Evolutionary conservation across 1,140 invertebrate genomes (phyloP), one percentile per base, ranked within the genome.

Genomic region (Drosophila melanica): DNA sequence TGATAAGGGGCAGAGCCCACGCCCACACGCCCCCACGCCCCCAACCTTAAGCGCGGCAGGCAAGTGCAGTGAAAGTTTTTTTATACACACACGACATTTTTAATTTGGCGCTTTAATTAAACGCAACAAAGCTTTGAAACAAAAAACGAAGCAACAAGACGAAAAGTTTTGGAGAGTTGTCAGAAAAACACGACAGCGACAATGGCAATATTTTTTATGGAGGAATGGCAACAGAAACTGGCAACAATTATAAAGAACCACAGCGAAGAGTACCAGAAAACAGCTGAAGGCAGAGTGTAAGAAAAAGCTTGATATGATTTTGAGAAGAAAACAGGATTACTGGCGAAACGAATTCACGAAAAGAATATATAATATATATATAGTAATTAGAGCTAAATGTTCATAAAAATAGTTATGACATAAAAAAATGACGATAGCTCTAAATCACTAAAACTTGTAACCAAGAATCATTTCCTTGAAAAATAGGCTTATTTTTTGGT

Each of bases 61-160:
- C 44, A 85, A 65, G 42, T 65, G 65, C 63, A 55, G 60, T 35
- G 45, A 84, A 84, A 84, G 77, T 84, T 84, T 67, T 54, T 59
- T 54, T 45, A 53, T 42, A 58, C 47, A 58, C 45, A 37, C 39
- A 35, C 72, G 70, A 78, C 75, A 75, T 75, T 85, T 85, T 77
- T 78, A 86, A 81, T 85, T 85, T 81, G 54, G 42, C 64, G 67
- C 81, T 78, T 84, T 86, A 85, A 87, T 85, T 86, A 85, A 85
- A 85, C 77, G 82, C 60, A 85, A 75, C 81, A 77, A 85, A 84
- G 14, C 64, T 80, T 82, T 62, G 48, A 63, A 54, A 62, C 39
- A 55, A 50, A 63, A 75, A 77, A 45, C 57, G 64, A 72, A 48
- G 14, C 44, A 60, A 44, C 69, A 50, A 60, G 64, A 62, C 70